Conservation (phyloP, 2,113 vertebrate species). For the Cottus gobio region DNA sequence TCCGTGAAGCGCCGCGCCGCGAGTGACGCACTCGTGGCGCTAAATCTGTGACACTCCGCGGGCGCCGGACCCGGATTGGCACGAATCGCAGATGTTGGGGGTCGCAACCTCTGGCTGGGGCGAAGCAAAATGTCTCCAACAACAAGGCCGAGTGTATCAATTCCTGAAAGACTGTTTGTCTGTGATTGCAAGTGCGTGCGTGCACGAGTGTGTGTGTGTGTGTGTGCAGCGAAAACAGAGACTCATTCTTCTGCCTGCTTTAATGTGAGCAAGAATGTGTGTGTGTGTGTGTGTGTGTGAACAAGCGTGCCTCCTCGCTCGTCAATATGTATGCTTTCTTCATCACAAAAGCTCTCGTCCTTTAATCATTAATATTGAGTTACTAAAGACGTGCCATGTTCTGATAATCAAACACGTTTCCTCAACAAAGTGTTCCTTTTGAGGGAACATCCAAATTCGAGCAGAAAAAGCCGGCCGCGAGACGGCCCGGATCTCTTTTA, state of each 20-base stretch:
- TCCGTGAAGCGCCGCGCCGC: slow-evolving; percentile 48
- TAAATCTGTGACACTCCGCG: slow-evolving; percentile 68
- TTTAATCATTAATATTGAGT: slow-evolving; percentile 73
- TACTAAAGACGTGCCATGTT: slow-evolving; percentile 69
- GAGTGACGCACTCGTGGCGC: slow-evolving; percentile 72
- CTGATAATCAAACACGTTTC: slow-evolving; percentile 71
- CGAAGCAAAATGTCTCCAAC: slow-evolving; percentile 66
- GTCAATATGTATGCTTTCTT: slow-evolving; percentile 62
- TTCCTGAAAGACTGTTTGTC: slow-evolving; percentile 69
- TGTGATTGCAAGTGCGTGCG: slow-evolving; percentile 25
- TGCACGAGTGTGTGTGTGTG: background rate
- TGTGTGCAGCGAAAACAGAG: slow-evolving; percentile 33
- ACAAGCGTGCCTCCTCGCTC: slow-evolving; percentile 13
- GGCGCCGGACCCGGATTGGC: slow-evolving; percentile 65
- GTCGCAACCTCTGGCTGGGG: slow-evolving; percentile 68
- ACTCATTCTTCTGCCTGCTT: slow-evolving; percentile 38
- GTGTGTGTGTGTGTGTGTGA: slow-evolving; percentile 14
- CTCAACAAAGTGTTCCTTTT: slow-evolving; percentile 70
- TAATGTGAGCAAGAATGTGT: slow-evolving; percentile 35
- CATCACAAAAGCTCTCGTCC: slow-evolving; percentile 58
- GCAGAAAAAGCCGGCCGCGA: slow-evolving; percentile 48
- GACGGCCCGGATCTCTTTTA: slow-evolving; percentile 57
- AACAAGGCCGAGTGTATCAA: slow-evolving; percentile 51
- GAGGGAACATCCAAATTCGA: slow-evolving; percentile 67
- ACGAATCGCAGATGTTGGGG: slow-evolving; percentile 71